Evolutionary conservation across 2,797 vertebrate genomes (phyloP), one percentile per base, ranked within the genome.

Genomic region (Menidia menidia): DNA sequence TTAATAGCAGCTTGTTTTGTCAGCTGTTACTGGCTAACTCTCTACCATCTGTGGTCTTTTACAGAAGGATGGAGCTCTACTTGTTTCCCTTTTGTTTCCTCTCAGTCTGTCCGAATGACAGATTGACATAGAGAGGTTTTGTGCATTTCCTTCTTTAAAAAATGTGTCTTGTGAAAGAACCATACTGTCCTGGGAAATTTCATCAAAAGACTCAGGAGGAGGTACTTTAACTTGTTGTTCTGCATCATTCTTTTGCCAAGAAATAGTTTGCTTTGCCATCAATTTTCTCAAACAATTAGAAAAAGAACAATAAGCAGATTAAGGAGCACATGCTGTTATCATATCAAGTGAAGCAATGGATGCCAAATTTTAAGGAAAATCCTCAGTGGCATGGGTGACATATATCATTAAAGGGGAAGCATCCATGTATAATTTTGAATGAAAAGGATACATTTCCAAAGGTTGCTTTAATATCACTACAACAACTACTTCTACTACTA

Each of bases 21-120:
- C 78, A 82, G 73, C 74, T 85, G 75, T 80, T 87, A 85, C 66
- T 81, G 78, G 75, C 80, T 47, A 75, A 84, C 82, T 83, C 56
- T 68, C 19, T n/a, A 77, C 86, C 90, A 92, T 92, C 89, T 93
- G 90, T 70, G 82, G 80, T 84, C 63, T 86, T 86, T 77, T 76
- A 66, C 68, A 64, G 47, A 70, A 78, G 68, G 41, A 54, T 44
- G 60, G 69, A 73, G 62, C 75, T 73, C 62, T 57, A 9, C 67
- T 68, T 68, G 52, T 69, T 39, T 67, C 14, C 42, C 53, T 61
- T 32, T 72, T 6, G 60, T 39, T 70, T 57, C 70, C 71, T 78
- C 43, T 64, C 57, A 60, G 51, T 72, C 71, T 66, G 66, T 78
- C 57, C 63, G 42, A 75, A 63, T 45, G 87, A 77, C 73, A 81